Conservation (phyloP, 2,797 vertebrate genomes). For the Siniperca obscura region DNA sequence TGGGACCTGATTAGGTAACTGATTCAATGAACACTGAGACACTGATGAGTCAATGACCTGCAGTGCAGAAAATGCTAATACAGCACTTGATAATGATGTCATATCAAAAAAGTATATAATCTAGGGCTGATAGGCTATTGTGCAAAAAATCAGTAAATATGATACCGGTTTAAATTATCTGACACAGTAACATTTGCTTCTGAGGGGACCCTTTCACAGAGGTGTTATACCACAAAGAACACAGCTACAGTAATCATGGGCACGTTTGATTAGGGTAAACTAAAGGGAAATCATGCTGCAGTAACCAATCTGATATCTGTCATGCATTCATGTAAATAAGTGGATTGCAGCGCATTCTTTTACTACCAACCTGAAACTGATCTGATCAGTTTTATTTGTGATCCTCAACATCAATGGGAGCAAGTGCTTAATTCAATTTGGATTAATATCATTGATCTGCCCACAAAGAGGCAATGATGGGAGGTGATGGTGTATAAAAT, state of each 20-base stretch:
- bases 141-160: slow-evolving; percentile 6
- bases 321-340: slow-evolving; percentile 8
- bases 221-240: not conserved
- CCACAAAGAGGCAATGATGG: not conserved
- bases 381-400: not conserved
- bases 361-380: slow-evolving; percentile 8
- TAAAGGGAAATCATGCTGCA: slow-evolving; percentile 1
- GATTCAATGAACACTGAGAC: slow-evolving; percentile 35
- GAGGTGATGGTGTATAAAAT: not conserved
- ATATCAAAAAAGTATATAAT: slow-evolving; percentile 2
- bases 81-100: slow-evolving; percentile 16
- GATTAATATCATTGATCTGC: slow-evolving; percentile 14
- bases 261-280: slow-evolving; percentile 16
- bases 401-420: not conserved
- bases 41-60: slow-evolving; percentile 42
- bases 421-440: not conserved
- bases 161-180: not conserved
- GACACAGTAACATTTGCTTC: slow-evolving; percentile 2
- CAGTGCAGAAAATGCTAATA: slow-evolving; percentile 39
- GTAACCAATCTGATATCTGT: not conserved
- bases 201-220: not conserved
- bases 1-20: slow-evolving; percentile 46
- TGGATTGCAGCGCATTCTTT: not conserved
- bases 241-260: not conserved
- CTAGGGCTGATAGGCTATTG: not conserved